Percentiles rank a stretch among this genome's conserved stretches.
These are phyloP conservation scores for Apodemia mormo DNA, from an alignment of 2,888 invertebrate species.

Conservation along the genomic window DNA sequence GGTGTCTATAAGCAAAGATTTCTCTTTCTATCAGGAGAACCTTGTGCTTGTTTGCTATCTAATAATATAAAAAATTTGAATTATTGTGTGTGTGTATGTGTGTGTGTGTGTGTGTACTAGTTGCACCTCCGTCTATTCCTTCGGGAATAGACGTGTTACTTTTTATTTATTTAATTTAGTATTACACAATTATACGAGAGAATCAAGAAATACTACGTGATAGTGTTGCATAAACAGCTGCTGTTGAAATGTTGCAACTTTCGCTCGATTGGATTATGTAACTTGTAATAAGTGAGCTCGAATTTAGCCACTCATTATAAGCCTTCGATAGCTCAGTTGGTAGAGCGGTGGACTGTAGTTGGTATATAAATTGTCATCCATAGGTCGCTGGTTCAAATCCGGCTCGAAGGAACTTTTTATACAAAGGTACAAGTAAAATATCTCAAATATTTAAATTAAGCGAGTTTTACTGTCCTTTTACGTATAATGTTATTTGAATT, in stretches of 20 bases:
- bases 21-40: no score
- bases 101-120: no score
- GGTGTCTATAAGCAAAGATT: no score
- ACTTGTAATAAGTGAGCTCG: neutral
- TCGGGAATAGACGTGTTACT: no score
- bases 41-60: no score
- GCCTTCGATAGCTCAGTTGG: slow-evolving; percentile 74
- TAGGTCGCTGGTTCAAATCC: slow-evolving; percentile 82
- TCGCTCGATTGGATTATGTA: neutral
- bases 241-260: neutral
- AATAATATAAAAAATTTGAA: no score
- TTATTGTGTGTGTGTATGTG: no score
- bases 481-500: no score
- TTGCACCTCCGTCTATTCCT: no score
- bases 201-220: neutral
- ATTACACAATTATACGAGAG: neutral
- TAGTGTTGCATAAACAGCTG: neutral
- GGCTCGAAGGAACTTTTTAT: slow-evolving; percentile 64
- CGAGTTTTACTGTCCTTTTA: no score
- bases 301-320: neutral
- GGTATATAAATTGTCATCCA: slow-evolving; percentile 60
- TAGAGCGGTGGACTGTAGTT: slow-evolving; percentile 72
- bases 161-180: neutral
- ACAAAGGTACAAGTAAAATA: slow-evolving; percentile 1
- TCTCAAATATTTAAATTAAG: no score